Evolutionary conservation across 2,113 vertebrate genomes (phyloP), one percentile per base, ranked within the genome.

Genomic region (Ceyx melanurus): DNA sequence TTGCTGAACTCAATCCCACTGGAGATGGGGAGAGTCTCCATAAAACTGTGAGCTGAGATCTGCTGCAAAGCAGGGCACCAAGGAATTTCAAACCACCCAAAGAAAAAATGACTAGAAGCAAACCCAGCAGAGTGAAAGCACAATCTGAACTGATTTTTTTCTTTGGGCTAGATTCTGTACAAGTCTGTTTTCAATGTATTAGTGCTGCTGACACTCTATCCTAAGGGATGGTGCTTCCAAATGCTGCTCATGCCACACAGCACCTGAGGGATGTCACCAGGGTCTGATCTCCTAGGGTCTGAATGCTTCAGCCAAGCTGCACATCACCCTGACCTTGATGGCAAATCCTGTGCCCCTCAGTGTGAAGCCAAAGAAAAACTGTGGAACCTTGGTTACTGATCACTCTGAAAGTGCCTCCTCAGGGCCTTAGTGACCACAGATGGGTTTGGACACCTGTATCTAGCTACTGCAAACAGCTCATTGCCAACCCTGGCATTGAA

Each of bases 311-410:
- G 23, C 29, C 1, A 2, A 62, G 16, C 19, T 54, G 51, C 46
- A 0, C 11, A 3, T 11, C 10, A 46, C 29, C 1, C 0, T 19
- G 42, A 25, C 31, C 35, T 23, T 25, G 26, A 33, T 0, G 0
- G 50, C 10, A 21, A 65, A 80, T 22, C n/a, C 35, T 31, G 16
- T 8, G n/a, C n/a, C 23, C 20, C 21, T 20, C 50, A 11, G 14
- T 1, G 13, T 7, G 13, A 23, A 66, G 43, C 10, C 3, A 1
- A 60, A 37, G 4, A 46, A 50, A 57, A 53, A 13, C 4, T 6
- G 21, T 28, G 17, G 13, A 40, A 51, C 6, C 16, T 79, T 17
- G 35, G 11, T 35, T 45, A n/a, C 13, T 3, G 28, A 43, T 17
- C 10, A 6, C 61, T 57, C 51, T 13, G 5, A 28, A 51, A 48